Evolutionary conservation across 2,888 invertebrate genomes (phyloP), one percentile per base, ranked within the genome.

Genomic region (Oasisia sp.): DNA sequence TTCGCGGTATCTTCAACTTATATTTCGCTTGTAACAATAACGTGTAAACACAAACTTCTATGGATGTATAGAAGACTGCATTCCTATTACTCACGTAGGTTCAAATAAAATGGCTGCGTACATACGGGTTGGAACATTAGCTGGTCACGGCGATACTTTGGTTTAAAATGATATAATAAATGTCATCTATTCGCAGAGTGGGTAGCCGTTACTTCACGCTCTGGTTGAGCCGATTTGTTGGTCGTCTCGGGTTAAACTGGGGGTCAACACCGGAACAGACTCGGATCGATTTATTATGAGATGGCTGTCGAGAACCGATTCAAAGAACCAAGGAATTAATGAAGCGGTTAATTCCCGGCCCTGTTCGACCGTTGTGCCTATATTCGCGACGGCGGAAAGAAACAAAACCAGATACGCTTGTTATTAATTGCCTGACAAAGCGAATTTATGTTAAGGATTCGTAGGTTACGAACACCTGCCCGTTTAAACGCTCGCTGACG

Each of bases 321-420:
- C 27, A 74, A 74, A 74, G 74, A 74, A 74, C 74, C 74, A 74
- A 74, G 74, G 74, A 74, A 74, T 74, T 74, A 74, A 74, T 74
- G 74, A 74, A 74, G 74, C 74, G 74, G n/a, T 3, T 74, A 74
- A 74, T 74, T 74, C 74, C 27, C 74, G 74, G 27, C 74, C 74
- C 27, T 74, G 74, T 74, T 74, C 74, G 27, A n/a, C 74, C 27
- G 27, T 27, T 19, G 5, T 74, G 74, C 74, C 27, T 74, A 74
- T 74, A 74, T 74, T n/a, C 27, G 74, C 74, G 74, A 74, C 74
- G 27, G 74, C 74, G 27, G 74, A 74, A 27, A 74, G 19, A n/a
- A 74, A 74, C 74, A 74, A 74, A 74, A 74, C 74, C 74, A 1
- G 74, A n/a, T 27, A 27, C 74, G 19, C 74, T 74, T 14, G 74